phyloP scores from a whole-genome alignment of 2,888 invertebrate species.

The Cheilosia urbana region DNA sequence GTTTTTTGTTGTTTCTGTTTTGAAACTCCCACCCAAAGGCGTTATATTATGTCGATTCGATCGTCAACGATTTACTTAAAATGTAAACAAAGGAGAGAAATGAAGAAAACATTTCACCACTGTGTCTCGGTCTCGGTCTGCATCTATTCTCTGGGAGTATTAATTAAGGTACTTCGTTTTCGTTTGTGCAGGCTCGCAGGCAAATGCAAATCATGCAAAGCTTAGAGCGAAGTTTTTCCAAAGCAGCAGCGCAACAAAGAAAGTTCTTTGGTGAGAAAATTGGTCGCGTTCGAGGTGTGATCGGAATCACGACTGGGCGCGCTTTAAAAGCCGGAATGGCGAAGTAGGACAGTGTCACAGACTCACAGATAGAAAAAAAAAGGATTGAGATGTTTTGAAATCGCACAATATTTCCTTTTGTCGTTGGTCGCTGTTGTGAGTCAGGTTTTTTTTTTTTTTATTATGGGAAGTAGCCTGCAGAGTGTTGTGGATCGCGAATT shows the following conservation, averaged over 20 bases:
- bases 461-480: too few relatives aligned
- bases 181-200: constrained; percentile 21
- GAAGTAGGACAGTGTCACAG: not conserved
- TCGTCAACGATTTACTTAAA: constrained; percentile 68
- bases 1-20: not conserved
- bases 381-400: constrained; percentile 6
- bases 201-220: constrained; percentile 60
- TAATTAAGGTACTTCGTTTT: constrained; percentile 44
- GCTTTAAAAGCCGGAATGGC: constrained; percentile 25
- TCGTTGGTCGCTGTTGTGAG: too few relatives aligned
- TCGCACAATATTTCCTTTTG: too few relatives aligned
- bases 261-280: constrained; percentile 63
- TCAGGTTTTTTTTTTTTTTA: too few relatives aligned
- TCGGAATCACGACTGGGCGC: constrained; percentile 60
- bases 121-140: not conserved
- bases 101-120: constrained; percentile 54
- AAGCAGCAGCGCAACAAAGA: constrained; percentile 26
- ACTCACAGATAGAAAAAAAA: not conserved
- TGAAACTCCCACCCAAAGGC: constrained; percentile 58
- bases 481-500: too few relatives aligned
- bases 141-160: constrained; percentile 29
- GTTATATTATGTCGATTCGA: constrained; percentile 62
- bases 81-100: constrained; percentile 69
- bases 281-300: constrained; percentile 44
- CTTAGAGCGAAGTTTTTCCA: constrained; percentile 32